Percentiles rank a stretch among this genome's conserved stretches.
Conservation (phyloP, 2,888 invertebrate species). For the Strigamia maritima region DNA sequence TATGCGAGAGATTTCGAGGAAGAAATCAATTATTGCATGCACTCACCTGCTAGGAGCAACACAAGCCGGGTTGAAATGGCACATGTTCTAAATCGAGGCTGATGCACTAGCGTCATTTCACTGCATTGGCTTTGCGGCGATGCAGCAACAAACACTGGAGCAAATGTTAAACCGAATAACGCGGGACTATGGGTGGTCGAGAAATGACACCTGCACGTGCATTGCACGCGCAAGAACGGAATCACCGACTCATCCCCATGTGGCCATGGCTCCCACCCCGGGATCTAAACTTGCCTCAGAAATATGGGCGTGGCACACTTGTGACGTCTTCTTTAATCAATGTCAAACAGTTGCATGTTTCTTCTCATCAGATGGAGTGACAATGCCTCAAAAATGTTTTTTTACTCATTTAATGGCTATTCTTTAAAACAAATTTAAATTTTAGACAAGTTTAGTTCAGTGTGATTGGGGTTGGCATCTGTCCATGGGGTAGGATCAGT, state of each 20-base stretch:
- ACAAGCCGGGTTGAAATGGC: not conserved
- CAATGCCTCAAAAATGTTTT: too few species aligned
- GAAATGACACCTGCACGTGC: not conserved
- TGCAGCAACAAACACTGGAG: not conserved
- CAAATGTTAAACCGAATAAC: not conserved
- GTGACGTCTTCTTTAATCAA: not conserved
- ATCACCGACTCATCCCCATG: conserved; percentile 15
- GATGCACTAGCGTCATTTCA: not conserved
- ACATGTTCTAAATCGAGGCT: conserved; percentile 11
- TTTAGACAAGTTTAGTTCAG: too few species aligned
- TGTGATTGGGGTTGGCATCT: too few species aligned
- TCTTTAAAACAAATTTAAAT: too few species aligned
- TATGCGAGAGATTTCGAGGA: too few species aligned
- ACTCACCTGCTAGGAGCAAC: conserved; percentile 14
- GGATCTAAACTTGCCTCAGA: not conserved
- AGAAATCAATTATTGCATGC: not conserved
- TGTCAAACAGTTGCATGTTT: not conserved
- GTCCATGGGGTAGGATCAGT: too few species aligned
- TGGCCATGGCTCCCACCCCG: conserved; percentile 15
- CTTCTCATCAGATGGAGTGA: too few species aligned
- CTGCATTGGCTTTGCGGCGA: not conserved
- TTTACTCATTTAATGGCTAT: too few species aligned
- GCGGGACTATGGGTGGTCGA: not conserved
- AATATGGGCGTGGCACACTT: not conserved
- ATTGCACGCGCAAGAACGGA: conserved; percentile 20